Evolutionary conservation across 2,888 invertebrate species (phyloP), one percentile per base, ranked within the genome.

Genomic region (Drosophila neotestacea): DNA sequence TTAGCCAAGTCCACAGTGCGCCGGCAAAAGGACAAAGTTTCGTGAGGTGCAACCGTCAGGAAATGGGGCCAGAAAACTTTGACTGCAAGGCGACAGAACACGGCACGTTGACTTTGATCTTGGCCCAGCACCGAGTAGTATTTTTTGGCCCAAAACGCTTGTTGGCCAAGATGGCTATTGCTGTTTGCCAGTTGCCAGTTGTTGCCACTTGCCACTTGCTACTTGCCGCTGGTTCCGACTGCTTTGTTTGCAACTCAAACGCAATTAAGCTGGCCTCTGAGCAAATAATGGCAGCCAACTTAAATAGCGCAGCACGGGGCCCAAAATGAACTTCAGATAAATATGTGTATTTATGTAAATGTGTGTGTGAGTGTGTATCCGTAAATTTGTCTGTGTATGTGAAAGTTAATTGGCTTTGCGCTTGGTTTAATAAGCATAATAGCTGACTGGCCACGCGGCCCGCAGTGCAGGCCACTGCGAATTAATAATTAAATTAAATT

Each of bases 401-500:
- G 13, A 61, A 81, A 80, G 78, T 82, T 78, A 84, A 80, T 73
- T 82, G 78, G 73, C 68, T 76, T 69, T 71, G 60, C 80, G 82
- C 78, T 70, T 70, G 73, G 78, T 68, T 85, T 87, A 85, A 84
- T 84, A 78, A 85, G 82, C 78, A 85, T 77, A 87, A 87, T 85
- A 70, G 79, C 58, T 47, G 65, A 59, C 39, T 41, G 52, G 47
- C 56, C 47, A 38, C 51, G 50, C 47, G 59, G 52, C 46, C 58
- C 39, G 13, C 70, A 65, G 38, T 52, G 61, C 60, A 50, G 56
- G 48, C 65, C 73, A 50, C 55, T 54, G 69, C 76, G 78, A 83
- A 85, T 85, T 81, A 88, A 88, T 85, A 81, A 85, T 85, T 88
- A 65, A 85, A 85, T 88, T 86, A 77, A 85, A 85, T 74, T 86